phyloP scores from a whole-genome alignment of 2,888 invertebrate genomes.

The Choristoneura rosaceana region DNA sequence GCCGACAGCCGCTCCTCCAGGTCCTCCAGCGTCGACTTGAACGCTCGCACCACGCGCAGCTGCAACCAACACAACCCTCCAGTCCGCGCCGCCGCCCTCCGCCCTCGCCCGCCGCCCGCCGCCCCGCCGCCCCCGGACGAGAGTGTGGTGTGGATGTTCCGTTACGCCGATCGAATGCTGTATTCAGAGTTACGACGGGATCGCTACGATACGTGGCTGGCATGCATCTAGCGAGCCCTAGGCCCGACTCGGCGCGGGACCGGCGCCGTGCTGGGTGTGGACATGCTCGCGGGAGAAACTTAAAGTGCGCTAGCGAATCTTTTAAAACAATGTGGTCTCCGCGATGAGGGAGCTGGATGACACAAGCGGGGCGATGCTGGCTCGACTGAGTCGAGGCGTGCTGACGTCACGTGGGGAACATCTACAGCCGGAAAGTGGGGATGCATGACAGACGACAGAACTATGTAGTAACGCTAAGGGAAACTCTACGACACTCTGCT shows the following conservation, averaged over 20 bases:
- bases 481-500: constrained; percentile 66
- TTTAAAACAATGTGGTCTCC: constrained; percentile 32
- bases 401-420: constrained; percentile 54
- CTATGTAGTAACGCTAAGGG: constrained; percentile 61
- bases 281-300: constrained; percentile 14
- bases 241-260: constrained; percentile 35
- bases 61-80: constrained; percentile 90
- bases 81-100: constrained; percentile 64
- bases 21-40: constrained; percentile 99
- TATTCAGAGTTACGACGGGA: constrained; percentile 67
- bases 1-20: constrained; percentile 99
- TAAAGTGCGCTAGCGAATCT: constrained; percentile 57
- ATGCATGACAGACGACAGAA: constrained; percentile 74
- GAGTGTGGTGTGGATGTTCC: constrained; percentile 79
- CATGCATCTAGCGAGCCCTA: constrained; percentile 30
- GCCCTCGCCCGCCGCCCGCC: constrained; percentile 60
- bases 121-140: constrained; percentile 56
- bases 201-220: constrained; percentile 43
- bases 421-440: constrained; percentile 62
- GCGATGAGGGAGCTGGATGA: constrained; percentile 33
- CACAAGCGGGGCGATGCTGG: constrained; percentile 57
- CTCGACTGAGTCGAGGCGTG: constrained; percentile 44
- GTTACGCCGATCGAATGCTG: constrained; percentile 51
- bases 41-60: constrained; percentile 99
- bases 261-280: constrained; percentile 43